Conservation (phyloP, 2,113 vertebrate species). For the Egretta garzetta region DNA sequence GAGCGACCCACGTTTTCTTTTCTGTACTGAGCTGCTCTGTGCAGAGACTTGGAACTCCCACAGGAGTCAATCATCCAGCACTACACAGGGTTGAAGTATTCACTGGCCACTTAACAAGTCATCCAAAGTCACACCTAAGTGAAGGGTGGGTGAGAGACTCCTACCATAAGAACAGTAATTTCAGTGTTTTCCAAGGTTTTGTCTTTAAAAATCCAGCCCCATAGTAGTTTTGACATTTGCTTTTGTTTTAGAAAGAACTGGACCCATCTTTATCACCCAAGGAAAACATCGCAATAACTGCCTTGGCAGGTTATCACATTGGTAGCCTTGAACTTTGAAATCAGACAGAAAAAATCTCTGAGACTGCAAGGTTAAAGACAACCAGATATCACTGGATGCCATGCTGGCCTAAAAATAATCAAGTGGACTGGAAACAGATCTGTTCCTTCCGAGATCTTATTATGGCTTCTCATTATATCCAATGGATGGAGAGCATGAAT, state of each 20-base stretch:
- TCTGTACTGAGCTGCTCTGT: background rate
- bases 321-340: background rate
- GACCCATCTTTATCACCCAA: background rate
- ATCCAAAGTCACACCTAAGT: background rate
- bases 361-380: background rate
- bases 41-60: background rate
- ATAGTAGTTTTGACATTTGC: background rate
- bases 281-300: background rate
- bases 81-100: background rate
- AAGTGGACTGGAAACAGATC: background rate
- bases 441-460: constrained; percentile 12
- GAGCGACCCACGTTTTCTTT: background rate
- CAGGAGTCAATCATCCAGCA: background rate
- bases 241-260: background rate
- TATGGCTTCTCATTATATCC: constrained; percentile 19
- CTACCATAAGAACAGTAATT: background rate
- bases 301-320: background rate
- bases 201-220: background rate
- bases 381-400: background rate
- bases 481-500: background rate
- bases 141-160: background rate
- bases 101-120: background rate
- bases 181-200: background rate
- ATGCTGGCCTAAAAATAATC: constrained; percentile 17
- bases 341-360: background rate